A percentile compares a stretch with the other conserved stretches of the same genome.
Conservation (phyloP, 2,113 vertebrate genomes). For the Pardalotus punctatus region DNA sequence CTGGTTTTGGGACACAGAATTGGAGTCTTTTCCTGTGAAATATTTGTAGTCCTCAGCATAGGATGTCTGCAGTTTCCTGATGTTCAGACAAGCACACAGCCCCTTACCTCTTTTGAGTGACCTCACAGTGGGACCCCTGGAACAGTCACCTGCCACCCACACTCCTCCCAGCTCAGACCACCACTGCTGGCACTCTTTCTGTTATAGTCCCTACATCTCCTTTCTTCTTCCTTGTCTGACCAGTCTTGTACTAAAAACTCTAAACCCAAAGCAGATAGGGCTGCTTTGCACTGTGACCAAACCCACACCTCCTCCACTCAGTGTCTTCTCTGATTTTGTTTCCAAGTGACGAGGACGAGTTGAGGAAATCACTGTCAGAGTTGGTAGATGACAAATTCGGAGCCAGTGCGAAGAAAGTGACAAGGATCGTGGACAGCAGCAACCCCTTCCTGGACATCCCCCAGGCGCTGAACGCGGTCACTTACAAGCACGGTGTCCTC, state of each 20-base stretch:
- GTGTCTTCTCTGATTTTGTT: slow-evolving; percentile 30
- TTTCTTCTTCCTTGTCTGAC: background rate
- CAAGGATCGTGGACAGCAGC: slow-evolving; percentile 90
- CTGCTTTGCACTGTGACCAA: background rate
- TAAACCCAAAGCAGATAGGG: background rate
- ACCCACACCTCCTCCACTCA: background rate
- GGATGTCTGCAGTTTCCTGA: background rate
- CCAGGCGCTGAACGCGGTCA: slow-evolving; percentile 86
- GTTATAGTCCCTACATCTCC: background rate
- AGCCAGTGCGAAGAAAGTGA: slow-evolving; percentile 86
- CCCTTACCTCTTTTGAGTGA: background rate
- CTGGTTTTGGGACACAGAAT: background rate
- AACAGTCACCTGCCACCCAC: background rate
- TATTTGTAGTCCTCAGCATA: background rate
- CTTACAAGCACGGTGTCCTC: slow-evolving; percentile 94
- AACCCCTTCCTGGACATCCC: slow-evolving; percentile 97
- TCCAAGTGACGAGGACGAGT: slow-evolving; percentile 92
- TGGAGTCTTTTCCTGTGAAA: background rate
- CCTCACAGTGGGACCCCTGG: background rate
- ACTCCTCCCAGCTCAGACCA: background rate
- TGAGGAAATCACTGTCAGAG: slow-evolving; percentile 96
- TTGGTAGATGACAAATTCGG: slow-evolving; percentile 95
- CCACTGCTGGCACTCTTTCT: background rate
- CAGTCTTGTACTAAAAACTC: background rate
- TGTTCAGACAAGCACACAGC: background rate